These are phyloP conservation scores for Clarias gariepinus DNA, from an alignment of 2,113 vertebrate species.

Conservation along the genomic window DNA sequence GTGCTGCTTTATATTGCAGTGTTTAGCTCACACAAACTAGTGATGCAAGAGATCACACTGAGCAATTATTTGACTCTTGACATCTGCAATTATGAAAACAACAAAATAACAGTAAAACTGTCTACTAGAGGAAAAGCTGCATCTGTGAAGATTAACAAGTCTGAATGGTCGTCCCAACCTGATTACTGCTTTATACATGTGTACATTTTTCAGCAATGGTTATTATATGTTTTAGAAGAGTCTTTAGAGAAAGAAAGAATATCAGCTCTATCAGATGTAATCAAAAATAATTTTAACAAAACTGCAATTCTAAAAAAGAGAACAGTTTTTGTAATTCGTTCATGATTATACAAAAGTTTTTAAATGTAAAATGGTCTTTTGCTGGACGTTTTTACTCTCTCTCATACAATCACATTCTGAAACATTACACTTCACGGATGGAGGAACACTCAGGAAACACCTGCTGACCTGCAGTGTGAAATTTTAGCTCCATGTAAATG, in stretches of 20 bases:
- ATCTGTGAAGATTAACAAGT: no score
- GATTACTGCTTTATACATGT: background rate
- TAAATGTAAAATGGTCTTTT: no score
- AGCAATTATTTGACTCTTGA: no score
- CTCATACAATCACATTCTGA: background rate
- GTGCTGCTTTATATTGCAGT: no score
- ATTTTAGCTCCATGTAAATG: constrained; percentile 8
- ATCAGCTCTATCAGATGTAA: background rate
- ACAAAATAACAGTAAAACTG: no score
- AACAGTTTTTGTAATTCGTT: background rate
- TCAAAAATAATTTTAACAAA: background rate
- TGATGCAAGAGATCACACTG: no score
- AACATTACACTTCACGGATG: background rate
- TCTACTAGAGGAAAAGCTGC: no score
- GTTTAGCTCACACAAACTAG: background rate
- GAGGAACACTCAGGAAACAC: constrained; percentile 22
- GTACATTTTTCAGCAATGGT: background rate
- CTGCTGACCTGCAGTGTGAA: background rate
- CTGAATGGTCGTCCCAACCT: background rate
- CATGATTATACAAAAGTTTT: background rate
- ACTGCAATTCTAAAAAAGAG: background rate
- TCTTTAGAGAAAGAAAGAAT: background rate
- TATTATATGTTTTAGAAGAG: background rate
- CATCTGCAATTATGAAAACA: no score
- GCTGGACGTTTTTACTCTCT: background rate